phyloP scores from a whole-genome alignment of 2,888 invertebrate species.

The Eupithecia pulchellata region DNA sequence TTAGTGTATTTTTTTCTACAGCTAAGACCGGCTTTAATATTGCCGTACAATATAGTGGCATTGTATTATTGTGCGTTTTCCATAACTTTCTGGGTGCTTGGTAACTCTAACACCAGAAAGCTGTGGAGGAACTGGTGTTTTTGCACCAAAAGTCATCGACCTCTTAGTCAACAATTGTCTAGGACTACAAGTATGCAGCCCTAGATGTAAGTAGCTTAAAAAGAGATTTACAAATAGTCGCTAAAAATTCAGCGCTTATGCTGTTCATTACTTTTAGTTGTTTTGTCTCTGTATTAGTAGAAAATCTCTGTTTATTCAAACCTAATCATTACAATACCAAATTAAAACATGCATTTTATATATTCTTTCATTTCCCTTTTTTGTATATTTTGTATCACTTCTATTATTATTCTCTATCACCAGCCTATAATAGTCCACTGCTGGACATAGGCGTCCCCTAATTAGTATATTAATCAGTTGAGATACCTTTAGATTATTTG shows the following conservation, averaged over 20 bases:
- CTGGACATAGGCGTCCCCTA: no score
- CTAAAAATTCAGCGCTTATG: neutral
- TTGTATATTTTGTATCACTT: no score
- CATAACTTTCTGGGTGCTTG: constrained; percentile 74
- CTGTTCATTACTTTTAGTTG: neutral
- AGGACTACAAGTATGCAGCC: neutral
- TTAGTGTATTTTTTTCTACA: constrained; percentile 46
- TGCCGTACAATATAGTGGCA: constrained; percentile 54
- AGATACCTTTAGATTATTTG: no score
- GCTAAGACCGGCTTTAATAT: neutral
- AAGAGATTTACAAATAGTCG: neutral
- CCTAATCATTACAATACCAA: no score
- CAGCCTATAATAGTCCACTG: no score
- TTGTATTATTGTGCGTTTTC: constrained; percentile 71
- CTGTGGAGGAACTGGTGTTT: constrained; percentile 58
- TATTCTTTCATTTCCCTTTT: no score
- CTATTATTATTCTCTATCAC: no score
- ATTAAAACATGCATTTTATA: no score
- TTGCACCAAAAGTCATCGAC: neutral
- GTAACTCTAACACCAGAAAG: constrained; percentile 68
- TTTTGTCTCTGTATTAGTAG: no score
- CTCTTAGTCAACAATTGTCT: constrained; percentile 3
- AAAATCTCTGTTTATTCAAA: no score
- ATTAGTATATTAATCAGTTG: no score
- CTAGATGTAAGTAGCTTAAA: neutral